Evolutionary conservation across 1,140 invertebrate species (phyloP), one percentile per base, ranked within the genome.

Genomic region (Bombyx mandarina): DNA sequence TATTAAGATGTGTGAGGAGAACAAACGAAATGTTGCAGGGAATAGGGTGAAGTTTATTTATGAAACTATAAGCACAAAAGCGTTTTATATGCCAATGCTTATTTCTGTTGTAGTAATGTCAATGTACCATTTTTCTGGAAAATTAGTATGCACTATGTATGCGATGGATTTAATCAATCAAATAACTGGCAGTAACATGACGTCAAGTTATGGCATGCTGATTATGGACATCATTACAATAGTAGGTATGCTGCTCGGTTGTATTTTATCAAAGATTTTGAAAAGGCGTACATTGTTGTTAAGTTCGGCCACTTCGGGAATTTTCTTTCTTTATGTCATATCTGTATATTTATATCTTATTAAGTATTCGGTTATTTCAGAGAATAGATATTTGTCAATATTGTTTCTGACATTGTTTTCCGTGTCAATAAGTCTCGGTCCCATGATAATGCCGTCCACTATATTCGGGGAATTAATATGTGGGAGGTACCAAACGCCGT

Each of bases 81-180:
- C 49, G 7, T 63, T 61, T 35, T 60, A 67, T 52, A 56, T 54
- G 47, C 65, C 62, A 2, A 22, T 67, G 12, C 10, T 58, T n/a
- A 46, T 63, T 3, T 59, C 48, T 22, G 49, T 67, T 45, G 43
- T 44, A 22, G 48, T 62, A 8, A 52, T 60, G 50, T 51, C 56
- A 43, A 52, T 67, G 22, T 73, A 69, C 26, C 61, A 71, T 56
- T 65, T 66, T 46, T 66, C 69, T 9, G 74, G 74, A 10, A 77
- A 77, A 58, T 57, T 73, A 55, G 64, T 66, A 8, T 67, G 61
- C 52, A 57, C 57, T 26, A 59, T 71, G 35, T 77, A 74, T 49
- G 60, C 66, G n/a, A 58, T 77, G 50, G 63, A 66, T 53, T 57
- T 77, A n/a, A 65, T 69, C 2, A 74, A 66, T 44, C 61, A 60